Evolutionary conservation across 2,888 invertebrate species (phyloP).

Genomic region (Calameuta pallipes): DNA sequence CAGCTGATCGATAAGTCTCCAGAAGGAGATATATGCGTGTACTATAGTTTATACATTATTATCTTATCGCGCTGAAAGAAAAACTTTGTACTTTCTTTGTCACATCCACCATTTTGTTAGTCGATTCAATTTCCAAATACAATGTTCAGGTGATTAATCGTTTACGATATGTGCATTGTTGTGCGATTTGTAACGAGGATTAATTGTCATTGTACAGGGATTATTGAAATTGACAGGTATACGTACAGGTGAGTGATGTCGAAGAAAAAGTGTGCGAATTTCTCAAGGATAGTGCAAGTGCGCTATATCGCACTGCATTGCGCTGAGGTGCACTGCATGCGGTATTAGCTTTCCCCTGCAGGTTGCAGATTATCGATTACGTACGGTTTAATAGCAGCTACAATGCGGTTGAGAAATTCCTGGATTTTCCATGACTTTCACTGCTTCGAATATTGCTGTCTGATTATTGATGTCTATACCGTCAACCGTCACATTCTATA

Average conservation of each 20-base stretch:
- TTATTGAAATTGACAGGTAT: neutral
- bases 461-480: neutral
- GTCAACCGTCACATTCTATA: neutral
- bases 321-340: constrained; percentile 19
- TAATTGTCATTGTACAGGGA: neutral
- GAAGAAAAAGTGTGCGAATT: neutral
- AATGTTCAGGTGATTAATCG: neutral
- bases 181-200: neutral
- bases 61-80: neutral
- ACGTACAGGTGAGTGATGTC: neutral
- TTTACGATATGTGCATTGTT: neutral
- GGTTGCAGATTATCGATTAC: constrained; percentile 29
- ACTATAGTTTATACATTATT: neutral
- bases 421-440: neutral
- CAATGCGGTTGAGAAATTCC: neutral
- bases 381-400: neutral
- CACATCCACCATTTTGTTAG: neutral
- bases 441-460: neutral
- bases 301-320: neutral
- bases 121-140: neutral
- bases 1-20: neutral
- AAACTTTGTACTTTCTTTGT: neutral
- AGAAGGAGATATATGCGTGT: neutral
- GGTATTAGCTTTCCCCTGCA: constrained; percentile 32
- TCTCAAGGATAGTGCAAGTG: neutral